Percentiles rank a stretch among this genome's conserved stretches.
Evolutionary conservation across 2,113 vertebrate species (phyloP).

Genomic region (Isurus oxyrinchus): DNA sequence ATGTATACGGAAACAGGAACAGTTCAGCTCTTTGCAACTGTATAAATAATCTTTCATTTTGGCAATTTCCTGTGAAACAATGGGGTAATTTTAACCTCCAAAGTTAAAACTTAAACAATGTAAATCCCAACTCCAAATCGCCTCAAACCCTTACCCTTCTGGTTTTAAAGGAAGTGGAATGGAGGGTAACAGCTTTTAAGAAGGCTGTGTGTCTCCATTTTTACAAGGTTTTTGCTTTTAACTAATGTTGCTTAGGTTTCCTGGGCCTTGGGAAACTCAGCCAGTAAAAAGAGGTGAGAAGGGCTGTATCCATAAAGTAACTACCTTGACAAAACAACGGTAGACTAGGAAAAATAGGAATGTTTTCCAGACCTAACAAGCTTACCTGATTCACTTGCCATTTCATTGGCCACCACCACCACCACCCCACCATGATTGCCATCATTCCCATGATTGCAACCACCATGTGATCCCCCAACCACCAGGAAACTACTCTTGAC

Average conservation of each 20-base stretch:
- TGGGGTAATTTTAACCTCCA: background rate
- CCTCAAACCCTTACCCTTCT: background rate
- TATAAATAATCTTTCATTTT: background rate
- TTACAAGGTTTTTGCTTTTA: background rate
- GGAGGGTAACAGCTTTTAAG: background rate
- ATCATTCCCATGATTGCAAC: background rate
- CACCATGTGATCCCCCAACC: background rate
- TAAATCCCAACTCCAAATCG: background rate
- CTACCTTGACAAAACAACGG: background rate
- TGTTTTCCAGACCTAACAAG: background rate
- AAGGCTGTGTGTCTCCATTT: background rate
- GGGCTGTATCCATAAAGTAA: background rate
- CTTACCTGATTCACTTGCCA: background rate
- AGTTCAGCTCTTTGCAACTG: background rate
- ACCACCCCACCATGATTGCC: background rate
- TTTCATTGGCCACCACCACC: too few species aligned
- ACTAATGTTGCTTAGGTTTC: background rate
- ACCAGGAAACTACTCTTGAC: background rate
- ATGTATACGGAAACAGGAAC: background rate
- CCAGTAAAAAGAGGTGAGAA: too few species aligned
- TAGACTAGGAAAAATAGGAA: background rate
- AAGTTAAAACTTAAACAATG: background rate
- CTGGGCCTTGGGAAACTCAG: background rate
- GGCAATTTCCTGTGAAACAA: background rate
- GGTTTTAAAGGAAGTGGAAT: background rate